Base-by-base conservation (phyloP, 2,888 invertebrate species). In the Agonopterix subpropinquella region DNA sequence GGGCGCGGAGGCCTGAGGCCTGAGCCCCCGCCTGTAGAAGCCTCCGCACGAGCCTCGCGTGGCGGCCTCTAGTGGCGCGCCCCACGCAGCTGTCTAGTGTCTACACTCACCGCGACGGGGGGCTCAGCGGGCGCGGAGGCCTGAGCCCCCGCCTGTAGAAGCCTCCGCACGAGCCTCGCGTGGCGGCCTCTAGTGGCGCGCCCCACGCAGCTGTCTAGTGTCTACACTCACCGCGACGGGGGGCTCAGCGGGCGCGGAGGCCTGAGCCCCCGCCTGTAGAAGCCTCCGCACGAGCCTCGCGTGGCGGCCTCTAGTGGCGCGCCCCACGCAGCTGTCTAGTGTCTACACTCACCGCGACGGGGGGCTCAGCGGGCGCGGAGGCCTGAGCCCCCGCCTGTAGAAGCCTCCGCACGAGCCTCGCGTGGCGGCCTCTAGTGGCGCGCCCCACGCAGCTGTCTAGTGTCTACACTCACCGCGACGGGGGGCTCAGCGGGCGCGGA, bases 11-110 rank as follows among this genome's bases (percentile, higher is more conserved):
- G n/a, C n/a, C n/a, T n/a, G 35, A 5, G 5, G 50, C 47, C 43
- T 45, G 35, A 8, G 49, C 48, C 36, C 13, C 11, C 18, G 41
- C 47, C 9, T 37, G 39, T 36, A 47, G 47, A 42, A 47, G 37
- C 0, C 91, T 77, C 10, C 90, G 81, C 1, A 92, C 92, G 47
- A 96, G 92, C 43, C 93, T 61, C 53, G 55, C 58, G 71, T 96
- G 94, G 11, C 92, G 91, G 36, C 92, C 93, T 50, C 94, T 92
- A 2, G 95, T 94, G 0, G 96, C 95, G 5, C 93, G 93, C 70
- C 96, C 93, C 15, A 98, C 84, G 13, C 96, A 94, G 1, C 96
- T 96, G 80, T 97, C 97, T n/a, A n/a, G n/a, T n/a, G n/a, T n/a
- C n/a, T n/a, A n/a, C 39, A n/a, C n/a, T 9, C n/a, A n/a, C 39